Evolutionary conservation across 2,113 vertebrate species (phyloP).

Genomic region (Cheilinus undulatus): DNA sequence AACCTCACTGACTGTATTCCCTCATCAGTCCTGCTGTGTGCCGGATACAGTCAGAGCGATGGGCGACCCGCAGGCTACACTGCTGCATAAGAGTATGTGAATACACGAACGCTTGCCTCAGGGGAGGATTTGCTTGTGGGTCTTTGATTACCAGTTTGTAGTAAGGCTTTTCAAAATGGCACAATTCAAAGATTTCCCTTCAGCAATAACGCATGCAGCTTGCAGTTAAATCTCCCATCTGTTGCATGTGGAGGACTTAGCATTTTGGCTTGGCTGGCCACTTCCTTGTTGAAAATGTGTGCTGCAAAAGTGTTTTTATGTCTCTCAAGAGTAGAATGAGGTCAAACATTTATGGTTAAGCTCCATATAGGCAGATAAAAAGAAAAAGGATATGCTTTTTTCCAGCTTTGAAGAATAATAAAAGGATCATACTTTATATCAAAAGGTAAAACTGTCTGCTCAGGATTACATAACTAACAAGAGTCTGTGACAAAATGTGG

Average conservation of each 20-base stretch:
- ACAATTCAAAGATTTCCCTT: conserved; percentile 62
- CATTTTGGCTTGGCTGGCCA: conserved; percentile 36
- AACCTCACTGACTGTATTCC: conserved; percentile 11
- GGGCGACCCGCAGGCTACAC: conserved; percentile 51
- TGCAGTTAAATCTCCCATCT: conserved; percentile 62
- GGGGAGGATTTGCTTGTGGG: conserved; percentile 62
- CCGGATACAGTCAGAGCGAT: conserved; percentile 15
- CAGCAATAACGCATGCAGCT: conserved; percentile 49
- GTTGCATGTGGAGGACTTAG: conserved; percentile 47
- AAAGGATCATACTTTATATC: conserved; percentile 16
- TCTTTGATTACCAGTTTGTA: conserved; percentile 67
- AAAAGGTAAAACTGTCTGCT: conserved; percentile 29
- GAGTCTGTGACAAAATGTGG: conserved; percentile 49
- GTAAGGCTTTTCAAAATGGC: conserved; percentile 59
- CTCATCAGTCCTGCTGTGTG: conserved; percentile 33
- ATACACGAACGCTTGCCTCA: conserved; percentile 56
- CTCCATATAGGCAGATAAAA: conserved; percentile 31
- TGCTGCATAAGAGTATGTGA: conserved; percentile 52
- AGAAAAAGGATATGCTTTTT: conserved; percentile 3
- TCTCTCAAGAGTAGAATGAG: conserved; percentile 29
- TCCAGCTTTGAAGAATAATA: conserved; percentile 12
- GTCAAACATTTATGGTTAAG: conserved; percentile 21
- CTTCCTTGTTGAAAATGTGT: conserved; percentile 32
- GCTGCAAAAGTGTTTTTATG: conserved; percentile 36
- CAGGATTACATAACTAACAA: conserved; percentile 28